phyloP scores from a whole-genome alignment of 2,113 vertebrate genomes.

The Dasyurus viverrinus region DNA sequence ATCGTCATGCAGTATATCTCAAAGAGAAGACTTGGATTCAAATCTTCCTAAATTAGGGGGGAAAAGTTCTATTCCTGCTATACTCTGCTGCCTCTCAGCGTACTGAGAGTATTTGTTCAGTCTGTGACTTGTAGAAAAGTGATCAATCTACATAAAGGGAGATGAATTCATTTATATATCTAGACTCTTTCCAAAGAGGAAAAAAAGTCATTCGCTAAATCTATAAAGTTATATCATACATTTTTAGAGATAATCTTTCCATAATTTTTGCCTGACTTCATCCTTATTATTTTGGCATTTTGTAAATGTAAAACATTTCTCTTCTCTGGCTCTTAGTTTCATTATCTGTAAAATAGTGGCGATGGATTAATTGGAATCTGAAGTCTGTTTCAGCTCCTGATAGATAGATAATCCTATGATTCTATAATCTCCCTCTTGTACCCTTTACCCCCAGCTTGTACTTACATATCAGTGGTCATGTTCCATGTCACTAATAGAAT shows the following conservation, averaged over 20 bases:
- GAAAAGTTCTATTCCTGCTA: not conserved
- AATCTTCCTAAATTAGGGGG: not conserved
- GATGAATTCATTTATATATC: not conserved
- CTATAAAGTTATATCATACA: not conserved
- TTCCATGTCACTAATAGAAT: not conserved
- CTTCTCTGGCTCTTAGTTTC: not conserved
- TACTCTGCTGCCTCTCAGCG: not conserved
- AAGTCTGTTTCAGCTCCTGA: not conserved
- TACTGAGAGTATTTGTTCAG: not conserved
- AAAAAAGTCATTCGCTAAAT: not conserved
- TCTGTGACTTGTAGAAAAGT: not conserved
- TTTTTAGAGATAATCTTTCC: not conserved
- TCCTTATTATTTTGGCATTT: not conserved
- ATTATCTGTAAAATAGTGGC: not conserved
- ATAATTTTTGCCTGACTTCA: not conserved
- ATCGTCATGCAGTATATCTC: not conserved
- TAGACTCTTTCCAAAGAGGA: not conserved
- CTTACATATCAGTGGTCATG: not conserved
- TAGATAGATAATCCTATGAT: not conserved
- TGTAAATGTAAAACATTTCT: not conserved
- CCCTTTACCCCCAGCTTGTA: not conserved
- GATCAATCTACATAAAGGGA: not conserved
- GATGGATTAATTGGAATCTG: not conserved
- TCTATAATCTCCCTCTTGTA: not conserved
- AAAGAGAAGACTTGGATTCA: not conserved